These are phyloP conservation scores for Cervus canadensis DNA, from an alignment of 2,113 vertebrate genomes.

Conservation along the genomic window DNA sequence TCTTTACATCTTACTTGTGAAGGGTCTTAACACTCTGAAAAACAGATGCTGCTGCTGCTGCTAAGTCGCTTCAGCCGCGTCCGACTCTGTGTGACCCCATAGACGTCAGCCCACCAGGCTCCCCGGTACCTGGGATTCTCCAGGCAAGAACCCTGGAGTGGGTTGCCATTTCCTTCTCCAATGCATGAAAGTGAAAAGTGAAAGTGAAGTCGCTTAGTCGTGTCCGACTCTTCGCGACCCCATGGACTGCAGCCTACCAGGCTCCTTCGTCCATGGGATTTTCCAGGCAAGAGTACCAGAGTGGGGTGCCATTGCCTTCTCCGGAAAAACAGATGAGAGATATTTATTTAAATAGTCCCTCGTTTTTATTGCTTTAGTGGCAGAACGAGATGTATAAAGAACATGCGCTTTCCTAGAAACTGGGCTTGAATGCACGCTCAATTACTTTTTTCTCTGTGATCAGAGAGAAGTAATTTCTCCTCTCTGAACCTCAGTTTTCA, in stretches of 20 bases:
- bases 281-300: neutral
- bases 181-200: neutral
- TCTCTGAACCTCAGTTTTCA: neutral
- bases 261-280: neutral
- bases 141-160: neutral
- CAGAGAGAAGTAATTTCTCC: neutral
- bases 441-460: neutral
- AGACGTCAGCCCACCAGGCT: neutral
- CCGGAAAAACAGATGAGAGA: neutral
- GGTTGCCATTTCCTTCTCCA: neutral
- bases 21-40: neutral
- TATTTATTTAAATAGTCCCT: neutral
- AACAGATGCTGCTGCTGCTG: neutral
- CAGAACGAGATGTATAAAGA: neutral
- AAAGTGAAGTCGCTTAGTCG: neutral
- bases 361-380: neutral
- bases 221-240: accelerated
- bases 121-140: neutral
- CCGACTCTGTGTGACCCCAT: neutral
- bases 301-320: neutral
- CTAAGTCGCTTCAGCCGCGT: neutral
- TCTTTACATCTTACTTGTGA: neutral
- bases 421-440: neutral
- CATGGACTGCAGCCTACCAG: neutral
- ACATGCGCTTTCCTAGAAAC: neutral